Percentiles rank a stretch among this genome's conserved stretches.
phyloP scores from a whole-genome alignment of 37 sponge, comb jelly and placozoan species.

The Petrosia ficiformis region DNA sequence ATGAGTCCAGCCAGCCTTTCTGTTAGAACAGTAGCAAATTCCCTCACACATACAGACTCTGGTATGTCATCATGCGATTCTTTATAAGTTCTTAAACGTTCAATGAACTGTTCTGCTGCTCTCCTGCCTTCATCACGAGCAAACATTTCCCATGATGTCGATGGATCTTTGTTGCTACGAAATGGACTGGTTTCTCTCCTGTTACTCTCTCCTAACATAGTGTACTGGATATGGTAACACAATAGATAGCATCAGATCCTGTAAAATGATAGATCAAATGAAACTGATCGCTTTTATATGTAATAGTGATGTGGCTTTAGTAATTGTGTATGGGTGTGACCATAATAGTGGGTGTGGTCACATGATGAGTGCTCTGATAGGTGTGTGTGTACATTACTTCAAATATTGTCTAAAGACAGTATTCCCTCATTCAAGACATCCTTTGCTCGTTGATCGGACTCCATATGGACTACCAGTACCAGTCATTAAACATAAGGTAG shows the following conservation, averaged over 20 bases:
- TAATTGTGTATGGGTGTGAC: neutral
- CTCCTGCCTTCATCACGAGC: constrained; percentile 48
- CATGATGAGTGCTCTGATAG: constrained; percentile 31
- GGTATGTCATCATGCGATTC: constrained; percentile 7
- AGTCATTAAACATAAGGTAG: constrained; percentile 9
- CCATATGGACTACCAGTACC: constrained; percentile 75
- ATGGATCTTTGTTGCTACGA: neutral
- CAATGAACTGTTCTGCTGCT: constrained; percentile 38
- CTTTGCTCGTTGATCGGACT: constrained; percentile 17
- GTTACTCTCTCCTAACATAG: too few species aligned
- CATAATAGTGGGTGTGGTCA: too few species aligned
- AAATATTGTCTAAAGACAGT: constrained; percentile 9
- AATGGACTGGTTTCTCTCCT: too few species aligned
- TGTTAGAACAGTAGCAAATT: constrained; percentile 51
- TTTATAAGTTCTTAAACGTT: constrained; percentile 32
- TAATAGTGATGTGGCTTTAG: neutral
- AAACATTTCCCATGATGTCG: constrained; percentile 43
- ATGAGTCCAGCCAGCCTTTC: constrained; percentile 14
- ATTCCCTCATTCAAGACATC: constrained; percentile 34
- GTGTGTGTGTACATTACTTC: constrained; percentile 2
- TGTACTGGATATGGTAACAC: too few species aligned
- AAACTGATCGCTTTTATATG: too few species aligned
- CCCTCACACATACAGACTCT: constrained; percentile 30
- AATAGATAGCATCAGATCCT: too few species aligned
- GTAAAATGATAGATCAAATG: too few species aligned